phyloP scores from a whole-genome alignment of 2,797 vertebrate species.

The Octomys mimax region DNA sequence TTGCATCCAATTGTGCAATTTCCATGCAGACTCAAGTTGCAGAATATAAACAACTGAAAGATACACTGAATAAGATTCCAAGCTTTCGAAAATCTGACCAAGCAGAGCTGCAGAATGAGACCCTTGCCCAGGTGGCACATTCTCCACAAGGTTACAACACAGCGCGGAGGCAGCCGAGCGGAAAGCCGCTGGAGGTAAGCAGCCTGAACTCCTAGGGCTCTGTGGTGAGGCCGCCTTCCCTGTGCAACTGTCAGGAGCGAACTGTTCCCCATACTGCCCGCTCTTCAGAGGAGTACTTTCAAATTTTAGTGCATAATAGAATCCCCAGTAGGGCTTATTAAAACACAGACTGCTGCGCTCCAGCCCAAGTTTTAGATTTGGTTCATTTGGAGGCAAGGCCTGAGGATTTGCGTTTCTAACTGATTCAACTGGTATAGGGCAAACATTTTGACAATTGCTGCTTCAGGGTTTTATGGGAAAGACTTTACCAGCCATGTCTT shows the following conservation, averaged over 20 bases:
- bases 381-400: background rate
- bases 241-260: background rate
- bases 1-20: conserved; percentile 77
- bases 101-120: conserved; percentile 68
- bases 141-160: conserved; percentile 51
- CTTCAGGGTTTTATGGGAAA: background rate
- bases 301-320: background rate
- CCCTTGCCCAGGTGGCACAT: conserved; percentile 63
- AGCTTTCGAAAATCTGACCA: conserved; percentile 86
- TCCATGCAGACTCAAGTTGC: conserved; percentile 94
- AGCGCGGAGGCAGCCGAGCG: background rate
- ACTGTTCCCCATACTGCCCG: background rate
- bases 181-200: conserved; percentile 84
- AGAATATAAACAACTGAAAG: conserved; percentile 95
- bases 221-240: background rate
- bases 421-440: background rate
- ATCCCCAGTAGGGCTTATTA: background rate
- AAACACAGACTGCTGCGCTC: background rate
- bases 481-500: background rate
- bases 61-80: conserved; percentile 91
- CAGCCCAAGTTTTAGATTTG: background rate
- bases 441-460: background rate
- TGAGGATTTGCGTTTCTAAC: background rate
- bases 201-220: background rate
- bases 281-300: background rate